These are phyloP conservation scores for Cryptotis parvus DNA, from an alignment of 2,113 vertebrate species.

Conservation along the genomic window DNA sequence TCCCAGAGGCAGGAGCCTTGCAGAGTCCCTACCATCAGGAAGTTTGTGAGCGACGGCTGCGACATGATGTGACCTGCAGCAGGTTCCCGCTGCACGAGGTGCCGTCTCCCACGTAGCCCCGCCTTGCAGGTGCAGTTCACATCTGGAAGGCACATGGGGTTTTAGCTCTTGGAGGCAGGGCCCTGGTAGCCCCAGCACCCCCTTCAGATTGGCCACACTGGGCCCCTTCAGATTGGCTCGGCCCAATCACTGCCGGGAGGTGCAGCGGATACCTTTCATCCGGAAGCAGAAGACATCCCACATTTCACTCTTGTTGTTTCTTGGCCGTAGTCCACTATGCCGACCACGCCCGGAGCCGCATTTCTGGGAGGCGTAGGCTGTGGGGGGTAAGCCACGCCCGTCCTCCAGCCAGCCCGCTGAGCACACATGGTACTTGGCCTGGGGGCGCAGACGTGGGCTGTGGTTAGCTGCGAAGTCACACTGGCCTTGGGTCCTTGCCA, in stretches of 20 bases:
- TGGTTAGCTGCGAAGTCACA: not conserved
- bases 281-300: conserved; percentile 97
- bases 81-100: conserved; percentile 93
- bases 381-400: conserved; percentile 93
- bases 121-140: conserved; percentile 93
- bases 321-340: conserved; percentile 95
- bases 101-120: conserved; percentile 94
- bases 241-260: not conserved
- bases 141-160: conserved; percentile 86
- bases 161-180: not conserved
- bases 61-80: conserved; percentile 93
- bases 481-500: not conserved
- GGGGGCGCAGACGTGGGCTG: not conserved
- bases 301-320: conserved; percentile 90
- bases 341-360: conserved; percentile 93
- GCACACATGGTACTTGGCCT: conserved; percentile 94
- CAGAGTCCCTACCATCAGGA: conserved; percentile 89
- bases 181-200: not conserved
- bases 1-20: fast-evolving
- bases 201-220: not conserved
- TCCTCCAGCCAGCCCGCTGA: conserved; percentile 92
- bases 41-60: conserved; percentile 90
- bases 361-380: conserved; percentile 90
- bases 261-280: conserved; percentile 89
- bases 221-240: too few species aligned